Conservation (phyloP, 2,113 vertebrate genomes). For the Phasianus colchicus region DNA sequence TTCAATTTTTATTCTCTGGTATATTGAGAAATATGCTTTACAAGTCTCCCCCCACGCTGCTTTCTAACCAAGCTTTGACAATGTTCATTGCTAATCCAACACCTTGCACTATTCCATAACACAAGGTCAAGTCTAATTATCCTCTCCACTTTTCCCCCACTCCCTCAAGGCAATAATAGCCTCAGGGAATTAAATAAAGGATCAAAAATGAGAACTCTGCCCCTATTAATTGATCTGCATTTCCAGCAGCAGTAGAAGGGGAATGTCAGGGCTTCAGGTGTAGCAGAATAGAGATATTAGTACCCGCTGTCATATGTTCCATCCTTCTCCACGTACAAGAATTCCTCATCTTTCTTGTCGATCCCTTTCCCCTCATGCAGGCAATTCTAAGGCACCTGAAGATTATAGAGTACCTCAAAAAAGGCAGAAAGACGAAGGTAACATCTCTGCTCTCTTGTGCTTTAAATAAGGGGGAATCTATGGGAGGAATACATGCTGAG, state of each 20-base stretch:
- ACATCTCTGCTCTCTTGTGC: not conserved
- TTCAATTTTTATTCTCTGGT: slow-evolving; percentile 6
- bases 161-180: slow-evolving; percentile 32
- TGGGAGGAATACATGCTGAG: not conserved
- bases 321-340: not conserved
- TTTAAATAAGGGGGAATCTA: not conserved
- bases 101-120: not conserved
- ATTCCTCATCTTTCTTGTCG: not conserved
- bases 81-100: slow-evolving; percentile 29
- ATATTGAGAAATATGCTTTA: slow-evolving; percentile 24
- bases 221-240: slow-evolving; percentile 37
- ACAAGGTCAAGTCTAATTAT: slow-evolving; percentile 36
- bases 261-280: not conserved
- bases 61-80: not conserved
- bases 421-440: not conserved
- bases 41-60: not conserved
- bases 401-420: not conserved
- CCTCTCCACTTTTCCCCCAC: not conserved
- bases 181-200: slow-evolving; percentile 15
- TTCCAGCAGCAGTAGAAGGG: not conserved
- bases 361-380: not conserved
- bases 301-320: not conserved
- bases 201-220: slow-evolving; percentile 7
- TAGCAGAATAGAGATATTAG: slow-evolving; percentile 11
- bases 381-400: not conserved